phyloP scores from a whole-genome alignment of 1,140 invertebrate genomes.

The Drosophila obscura region DNA sequence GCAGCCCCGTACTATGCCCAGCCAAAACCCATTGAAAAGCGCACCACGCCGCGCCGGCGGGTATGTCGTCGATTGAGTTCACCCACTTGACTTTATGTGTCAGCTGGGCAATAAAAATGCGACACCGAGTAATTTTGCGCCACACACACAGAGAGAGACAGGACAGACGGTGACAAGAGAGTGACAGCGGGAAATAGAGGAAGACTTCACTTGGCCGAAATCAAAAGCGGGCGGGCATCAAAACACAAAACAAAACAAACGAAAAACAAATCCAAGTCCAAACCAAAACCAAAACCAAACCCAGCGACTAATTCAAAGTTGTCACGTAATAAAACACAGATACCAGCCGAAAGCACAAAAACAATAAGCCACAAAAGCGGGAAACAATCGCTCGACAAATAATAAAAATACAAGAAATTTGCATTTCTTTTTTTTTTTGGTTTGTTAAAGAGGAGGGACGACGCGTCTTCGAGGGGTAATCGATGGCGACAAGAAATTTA shows the following conservation, averaged over 20 bases:
- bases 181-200: neutral
- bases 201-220: neutral
- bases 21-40: slow-evolving; percentile 3
- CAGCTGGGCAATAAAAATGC: slow-evolving; percentile 58
- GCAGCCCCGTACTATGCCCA: neutral
- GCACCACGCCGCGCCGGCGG: neutral
- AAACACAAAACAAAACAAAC: slow-evolving; percentile 45
- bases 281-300: slow-evolving; percentile 18
- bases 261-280: slow-evolving; percentile 14
- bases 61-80: slow-evolving; percentile 26
- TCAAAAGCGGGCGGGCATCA: slow-evolving; percentile 26
- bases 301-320: slow-evolving; percentile 73
- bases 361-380: slow-evolving; percentile 55
- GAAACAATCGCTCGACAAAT: slow-evolving; percentile 61
- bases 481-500: slow-evolving; percentile 67
- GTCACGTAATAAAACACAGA: slow-evolving; percentile 77
- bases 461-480: slow-evolving; percentile 35
- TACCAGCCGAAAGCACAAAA: slow-evolving; percentile 41
- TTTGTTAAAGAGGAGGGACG: slow-evolving; percentile 8
- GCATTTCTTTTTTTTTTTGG: slow-evolving; percentile 47
- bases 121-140: slow-evolving; percentile 46
- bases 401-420: slow-evolving; percentile 70
- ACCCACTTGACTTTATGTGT: slow-evolving; percentile 50
- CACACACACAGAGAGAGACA: slow-evolving; percentile 12
- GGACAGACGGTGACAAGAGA: too few species aligned